These are phyloP conservation scores for Baryphthengus martii DNA, from an alignment of 2,113 vertebrate genomes.

Conservation along the genomic window DNA sequence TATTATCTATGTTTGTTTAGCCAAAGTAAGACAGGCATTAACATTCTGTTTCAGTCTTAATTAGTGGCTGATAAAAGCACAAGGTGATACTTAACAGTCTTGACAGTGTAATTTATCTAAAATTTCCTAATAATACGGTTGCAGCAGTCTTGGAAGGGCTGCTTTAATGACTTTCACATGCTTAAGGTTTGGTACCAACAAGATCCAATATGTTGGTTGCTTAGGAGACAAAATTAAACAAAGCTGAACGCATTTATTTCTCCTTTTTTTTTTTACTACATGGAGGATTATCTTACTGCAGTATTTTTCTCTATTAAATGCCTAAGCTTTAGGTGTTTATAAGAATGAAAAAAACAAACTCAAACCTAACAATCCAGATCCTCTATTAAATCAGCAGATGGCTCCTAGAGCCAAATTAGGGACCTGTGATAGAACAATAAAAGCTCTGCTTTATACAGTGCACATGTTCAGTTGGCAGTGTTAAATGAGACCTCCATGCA, in stretches of 20 bases:
- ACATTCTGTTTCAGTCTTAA: conserved; percentile 57
- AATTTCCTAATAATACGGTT: conserved; percentile 46
- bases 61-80: conserved; percentile 59
- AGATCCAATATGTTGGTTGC: conserved; percentile 43
- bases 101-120: conserved; percentile 57
- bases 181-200: conserved; percentile 26
- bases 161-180: conserved; percentile 44
- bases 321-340: conserved; percentile 27
- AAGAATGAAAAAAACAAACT: not conserved
- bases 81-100: conserved; percentile 48
- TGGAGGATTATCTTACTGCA: conserved; percentile 19
- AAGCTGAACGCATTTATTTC: conserved; percentile 11
- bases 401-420: conserved; percentile 48
- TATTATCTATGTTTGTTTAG: conserved; percentile 45
- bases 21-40: not conserved
- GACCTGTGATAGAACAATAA: conserved; percentile 40
- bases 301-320: conserved; percentile 50
- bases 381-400: conserved; percentile 56
- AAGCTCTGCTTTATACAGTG: conserved; percentile 16
- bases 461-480: conserved; percentile 26
- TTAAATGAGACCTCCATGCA: conserved; percentile 28
- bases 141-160: not conserved
- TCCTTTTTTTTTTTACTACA: not conserved
- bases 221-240: conserved; percentile 63
- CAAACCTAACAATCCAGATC: not conserved